Evolutionary conservation across 2,113 vertebrate species (phyloP).

Genomic region (Corapipo altera): DNA sequence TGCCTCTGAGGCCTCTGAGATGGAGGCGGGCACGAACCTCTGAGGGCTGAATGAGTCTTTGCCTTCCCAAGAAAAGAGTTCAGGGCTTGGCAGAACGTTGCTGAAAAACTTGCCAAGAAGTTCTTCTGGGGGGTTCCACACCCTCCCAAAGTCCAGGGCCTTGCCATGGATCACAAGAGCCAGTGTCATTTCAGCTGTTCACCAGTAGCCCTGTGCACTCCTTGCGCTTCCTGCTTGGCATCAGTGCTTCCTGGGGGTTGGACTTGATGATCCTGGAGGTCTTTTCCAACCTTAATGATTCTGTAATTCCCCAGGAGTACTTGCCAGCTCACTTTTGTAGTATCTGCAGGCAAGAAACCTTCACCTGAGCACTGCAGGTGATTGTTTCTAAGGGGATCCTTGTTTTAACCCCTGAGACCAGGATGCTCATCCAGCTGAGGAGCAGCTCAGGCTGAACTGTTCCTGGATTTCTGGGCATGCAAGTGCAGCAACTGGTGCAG

Average conservation of each 20-base stretch:
- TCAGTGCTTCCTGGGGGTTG: not conserved
- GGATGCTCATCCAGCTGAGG: not conserved
- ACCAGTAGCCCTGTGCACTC: not conserved
- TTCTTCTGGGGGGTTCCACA: not conserved
- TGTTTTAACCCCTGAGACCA: not conserved
- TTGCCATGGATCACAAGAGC: not conserved
- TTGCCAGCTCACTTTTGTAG: not conserved
- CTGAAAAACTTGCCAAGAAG: not conserved
- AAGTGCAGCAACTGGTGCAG: not conserved
- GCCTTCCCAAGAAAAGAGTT: not conserved
- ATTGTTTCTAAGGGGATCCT: not conserved
- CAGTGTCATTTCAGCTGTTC: not conserved
- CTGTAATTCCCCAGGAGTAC: not conserved
- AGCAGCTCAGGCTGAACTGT: not conserved
- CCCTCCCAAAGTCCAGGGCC: not conserved
- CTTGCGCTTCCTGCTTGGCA: accelerated
- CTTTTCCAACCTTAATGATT: not conserved
- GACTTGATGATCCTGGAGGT: not conserved
- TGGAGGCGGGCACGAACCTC: not conserved
- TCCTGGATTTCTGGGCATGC: not conserved
- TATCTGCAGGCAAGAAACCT: not conserved
- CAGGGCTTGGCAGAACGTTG: not conserved
- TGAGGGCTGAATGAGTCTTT: not conserved
- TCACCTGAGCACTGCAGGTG: accelerated
- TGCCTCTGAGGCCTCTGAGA: not conserved